Conservation (phyloP, 1,140 invertebrate species). For the Mycetomoellerius zeteki region DNA sequence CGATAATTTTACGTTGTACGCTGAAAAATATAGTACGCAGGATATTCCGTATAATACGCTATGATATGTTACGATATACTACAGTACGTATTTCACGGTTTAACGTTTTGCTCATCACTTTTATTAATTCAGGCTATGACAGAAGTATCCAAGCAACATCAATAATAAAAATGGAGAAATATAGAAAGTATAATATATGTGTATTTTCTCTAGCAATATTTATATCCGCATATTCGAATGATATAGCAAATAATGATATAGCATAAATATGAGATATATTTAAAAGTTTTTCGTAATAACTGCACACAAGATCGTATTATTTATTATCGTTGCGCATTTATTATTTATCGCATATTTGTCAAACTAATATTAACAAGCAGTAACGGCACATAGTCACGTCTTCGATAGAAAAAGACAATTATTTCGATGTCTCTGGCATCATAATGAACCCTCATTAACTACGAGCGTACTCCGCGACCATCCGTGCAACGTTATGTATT, state of each 20-base stretch:
- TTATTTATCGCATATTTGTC: constrained; percentile 35
- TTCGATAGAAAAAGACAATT: constrained; percentile 49
- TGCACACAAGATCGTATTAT: constrained; percentile 6
- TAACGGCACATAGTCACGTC: constrained; percentile 37
- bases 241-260: constrained; percentile 10
- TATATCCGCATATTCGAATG: neutral
- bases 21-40: neutral
- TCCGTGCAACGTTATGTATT: constrained; percentile 16
- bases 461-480: neutral
- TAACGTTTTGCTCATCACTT: constrained; percentile 33
- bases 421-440: constrained; percentile 49
- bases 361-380: constrained; percentile 34
- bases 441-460: constrained; percentile 56
- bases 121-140: constrained; percentile 46
- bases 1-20: neutral
- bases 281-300: constrained; percentile 17
- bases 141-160: constrained; percentile 10
- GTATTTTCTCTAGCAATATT: constrained; percentile 11
- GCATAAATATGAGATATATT: constrained; percentile 13
- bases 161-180: constrained; percentile 32
- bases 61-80: neutral
- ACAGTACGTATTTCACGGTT: neutral
- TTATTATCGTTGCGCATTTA: constrained; percentile 11
- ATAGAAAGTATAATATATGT: neutral
- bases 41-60: constrained; percentile 9